Base-by-base conservation (phyloP, 2,888 invertebrate species). In the Pyrrhosoma nymphula region DNA sequence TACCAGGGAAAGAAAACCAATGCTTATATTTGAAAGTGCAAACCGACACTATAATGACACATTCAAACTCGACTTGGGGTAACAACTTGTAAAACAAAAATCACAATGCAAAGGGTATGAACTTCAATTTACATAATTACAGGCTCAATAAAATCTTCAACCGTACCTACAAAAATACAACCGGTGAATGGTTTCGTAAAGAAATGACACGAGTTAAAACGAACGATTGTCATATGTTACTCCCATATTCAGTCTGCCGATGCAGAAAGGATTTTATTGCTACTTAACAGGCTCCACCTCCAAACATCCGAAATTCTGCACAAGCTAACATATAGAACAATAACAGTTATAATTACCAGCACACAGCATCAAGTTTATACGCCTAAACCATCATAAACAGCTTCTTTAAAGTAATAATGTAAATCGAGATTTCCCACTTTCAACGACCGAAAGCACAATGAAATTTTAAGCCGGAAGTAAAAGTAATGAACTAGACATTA, bases 141-240 rank as follows among this genome's bases (percentile, higher is more conserved):
- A 30, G 30, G 82, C 26, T 82, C 18, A 30, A 35, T 23, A 35
- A 35, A 82, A 82, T 16, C 14, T 35, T 82, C 30, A 82, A 30
- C 16, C 2, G 35, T 35, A 6, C 14, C 35, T 82, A 35, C 12
- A 35, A 4, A 82, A 35, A 35, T 35, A 93, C 69, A 10, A 69
- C 69, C 93, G 47, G 47, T 75, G 16, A 56, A 47, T 26, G 47
- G 16, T 47, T 26, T 55, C 39, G n/a, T 47, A 47, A 63, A 93
- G 63, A 69, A 93, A 69, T 93, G 63, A 63, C 69, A 93, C 63
- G 63, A 63, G 63, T 93, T 93, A 93, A 30, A 69, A 69, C 14
- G 93, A 93, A 39, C 93, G 93, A 93, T 69, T 75, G 93, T 93
- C 93, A 93, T 93, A 47, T 93, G 93, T 93, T 75, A 93, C 82